Evolutionary conservation across 1,140 invertebrate genomes (phyloP).

Genomic region (Gonioctena quinquepunctata): DNA sequence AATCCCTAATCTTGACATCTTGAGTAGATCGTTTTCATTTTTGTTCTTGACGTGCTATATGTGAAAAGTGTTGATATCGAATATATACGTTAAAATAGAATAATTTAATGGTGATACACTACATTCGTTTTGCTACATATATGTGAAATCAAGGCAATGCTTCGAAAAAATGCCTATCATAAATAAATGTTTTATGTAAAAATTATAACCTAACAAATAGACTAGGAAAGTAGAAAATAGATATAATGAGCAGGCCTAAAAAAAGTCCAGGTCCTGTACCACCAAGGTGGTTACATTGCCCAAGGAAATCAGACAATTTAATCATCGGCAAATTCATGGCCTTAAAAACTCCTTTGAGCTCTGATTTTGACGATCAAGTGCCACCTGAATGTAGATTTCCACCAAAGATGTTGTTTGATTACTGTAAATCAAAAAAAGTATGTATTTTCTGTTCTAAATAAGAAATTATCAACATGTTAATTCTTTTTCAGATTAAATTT

Average conservation of each 20-base stretch:
- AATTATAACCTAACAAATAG: not conserved
- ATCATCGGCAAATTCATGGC: conserved; percentile 84
- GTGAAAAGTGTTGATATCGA: not conserved
- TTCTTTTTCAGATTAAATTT: conserved; percentile 69
- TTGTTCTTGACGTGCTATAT: not conserved
- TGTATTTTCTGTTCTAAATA: not conserved
- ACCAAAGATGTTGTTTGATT: conserved; percentile 81
- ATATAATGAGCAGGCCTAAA: conserved; percentile 21
- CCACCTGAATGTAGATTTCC: conserved; percentile 79
- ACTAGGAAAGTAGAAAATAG: not conserved
- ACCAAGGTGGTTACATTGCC: conserved; percentile 90
- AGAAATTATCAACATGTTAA: not conserved
- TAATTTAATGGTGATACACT: no score
- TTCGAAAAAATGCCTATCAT: not conserved
- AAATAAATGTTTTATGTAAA: not conserved
- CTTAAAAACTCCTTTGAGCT: conserved; percentile 89
- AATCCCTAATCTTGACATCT: no score
- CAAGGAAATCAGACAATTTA: conserved; percentile 76
- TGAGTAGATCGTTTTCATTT: not conserved
- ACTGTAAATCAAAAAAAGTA: conserved; percentile 74
- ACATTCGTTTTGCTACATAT: no score
- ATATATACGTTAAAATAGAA: not conserved
- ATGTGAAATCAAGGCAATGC: no score
- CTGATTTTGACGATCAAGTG: conserved; percentile 78
- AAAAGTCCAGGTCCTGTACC: conserved; percentile 69